These are phyloP conservation scores for Pyrrhosoma nymphula DNA, from an alignment of 2,888 invertebrate species.

Conservation along the genomic window DNA sequence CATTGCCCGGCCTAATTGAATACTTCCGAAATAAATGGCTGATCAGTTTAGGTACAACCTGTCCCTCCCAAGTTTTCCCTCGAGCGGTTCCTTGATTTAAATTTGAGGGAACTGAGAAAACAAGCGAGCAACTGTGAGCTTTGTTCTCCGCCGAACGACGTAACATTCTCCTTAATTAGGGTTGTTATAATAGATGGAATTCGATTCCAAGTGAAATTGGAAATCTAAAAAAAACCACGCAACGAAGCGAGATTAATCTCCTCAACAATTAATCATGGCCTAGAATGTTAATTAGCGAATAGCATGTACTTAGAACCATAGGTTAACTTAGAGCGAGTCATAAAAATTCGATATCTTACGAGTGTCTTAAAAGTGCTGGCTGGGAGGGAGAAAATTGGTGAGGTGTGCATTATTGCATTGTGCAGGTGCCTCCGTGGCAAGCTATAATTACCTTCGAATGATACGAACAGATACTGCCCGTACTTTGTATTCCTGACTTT, in stretches of 20 bases:
- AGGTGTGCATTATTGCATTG: neutral
- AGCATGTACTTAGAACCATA: no score
- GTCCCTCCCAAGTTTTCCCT: neutral
- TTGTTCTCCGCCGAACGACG: neutral
- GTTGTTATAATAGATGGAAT: neutral
- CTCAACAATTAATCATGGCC: no score
- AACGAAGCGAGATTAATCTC: no score
- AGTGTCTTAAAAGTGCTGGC: no score
- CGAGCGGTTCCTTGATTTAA: neutral
- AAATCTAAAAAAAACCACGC: neutral
- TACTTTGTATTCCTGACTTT: constrained; percentile 55
- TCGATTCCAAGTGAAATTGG: neutral
- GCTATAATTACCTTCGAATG: constrained; percentile 47
- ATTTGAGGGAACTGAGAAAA: neutral
- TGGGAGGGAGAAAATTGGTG: neutral
- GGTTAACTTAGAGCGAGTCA: neutral
- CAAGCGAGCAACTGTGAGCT: neutral
- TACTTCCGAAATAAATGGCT: constrained; percentile 28
- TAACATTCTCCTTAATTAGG: neutral
- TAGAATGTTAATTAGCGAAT: no score
- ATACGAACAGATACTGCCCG: constrained; percentile 47
- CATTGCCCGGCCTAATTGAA: constrained; percentile 24
- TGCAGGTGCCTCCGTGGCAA: neutral
- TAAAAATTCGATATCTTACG: neutral
- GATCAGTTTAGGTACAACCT: constrained; percentile 14